These are phyloP conservation scores for Cheilosia impressa DNA, from an alignment of 2,888 invertebrate genomes.

Conservation along the genomic window DNA sequence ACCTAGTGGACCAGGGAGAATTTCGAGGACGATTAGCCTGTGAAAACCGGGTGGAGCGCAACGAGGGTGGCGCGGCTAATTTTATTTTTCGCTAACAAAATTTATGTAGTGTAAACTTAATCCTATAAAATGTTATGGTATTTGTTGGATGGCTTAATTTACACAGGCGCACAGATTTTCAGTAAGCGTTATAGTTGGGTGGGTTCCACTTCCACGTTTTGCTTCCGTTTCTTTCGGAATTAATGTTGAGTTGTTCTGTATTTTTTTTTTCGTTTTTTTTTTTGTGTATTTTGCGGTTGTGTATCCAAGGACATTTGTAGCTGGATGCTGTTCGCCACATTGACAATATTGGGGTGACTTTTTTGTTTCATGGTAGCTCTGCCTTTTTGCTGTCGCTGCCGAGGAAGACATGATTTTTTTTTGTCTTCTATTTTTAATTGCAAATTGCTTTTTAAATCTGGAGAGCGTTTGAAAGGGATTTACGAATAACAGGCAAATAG, in stretches of 20 bases:
- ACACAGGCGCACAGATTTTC: conserved; percentile 74
- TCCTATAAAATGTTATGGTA: conserved; percentile 80
- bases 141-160: conserved; percentile 77
- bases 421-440: conserved; percentile 60
- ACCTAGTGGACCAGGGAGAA: conserved; percentile 74
- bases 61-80: conserved; percentile 66
- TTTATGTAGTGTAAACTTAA: conserved; percentile 81
- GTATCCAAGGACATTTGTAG: conserved; percentile 59
- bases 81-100: conserved; percentile 79
- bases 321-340: conserved; percentile 35
- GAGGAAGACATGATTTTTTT: conserved; percentile 38
- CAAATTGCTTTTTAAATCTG: conserved; percentile 71
- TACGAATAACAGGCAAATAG: conserved; percentile 54
- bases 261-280: conserved; percentile 25
- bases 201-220: conserved; percentile 46
- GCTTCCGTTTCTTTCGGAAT: conserved; percentile 60
- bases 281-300: conserved; percentile 59
- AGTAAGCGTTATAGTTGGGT: conserved; percentile 71
- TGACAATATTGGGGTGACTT: conserved; percentile 47
- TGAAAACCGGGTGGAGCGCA: conserved; percentile 49
- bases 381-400: conserved; percentile 26
- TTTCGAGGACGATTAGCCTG: conserved; percentile 79
- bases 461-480: conserved; percentile 46
- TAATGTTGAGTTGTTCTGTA: conserved; percentile 41
- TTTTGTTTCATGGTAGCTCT: conserved; percentile 4